Evolutionary conservation across 2,888 invertebrate species (phyloP), one percentile per base, ranked within the genome.

Genomic region (Drosophila barbarae): DNA sequence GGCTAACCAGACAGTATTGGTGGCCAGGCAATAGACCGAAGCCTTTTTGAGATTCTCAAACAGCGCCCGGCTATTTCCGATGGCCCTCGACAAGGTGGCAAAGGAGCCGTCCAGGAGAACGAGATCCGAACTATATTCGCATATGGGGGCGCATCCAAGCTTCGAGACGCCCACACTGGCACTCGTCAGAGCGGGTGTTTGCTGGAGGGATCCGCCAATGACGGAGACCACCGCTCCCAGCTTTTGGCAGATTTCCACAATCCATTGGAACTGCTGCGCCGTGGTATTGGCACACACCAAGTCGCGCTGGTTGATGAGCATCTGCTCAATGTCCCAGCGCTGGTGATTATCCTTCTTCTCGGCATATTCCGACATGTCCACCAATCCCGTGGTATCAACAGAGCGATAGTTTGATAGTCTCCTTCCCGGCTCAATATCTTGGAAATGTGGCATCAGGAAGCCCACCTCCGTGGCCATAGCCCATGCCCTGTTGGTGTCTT

Each of bases 211-310:
- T 15, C 54, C 59, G 5, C 80, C 80, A n/a, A 75, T 42, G 0
- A 68, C 67, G 0, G 84, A 69, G 8, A 80, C 83, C 26, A 80
- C 61, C 0, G 80, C 72, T 2, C 77, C 83, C 49, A 84, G 9
- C 0, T 46, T 12, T 12, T 71, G 71, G 13, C 85, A 80, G 6
- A 44, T 51, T 2, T 83, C 69, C 34, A 83, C 70, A 13, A 77
- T 66, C 69, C 71, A 59, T 6, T 58, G 42, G 1, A 65, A 73
- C 41, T 83, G 77, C 5, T 61, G 28, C 2, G 64, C 36, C 5
- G 49, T 56, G 0, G 69, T 47, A 0, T 21, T 42, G 3, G 73
- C 58, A 28, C 74, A 83, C 1, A 80, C 70, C 36, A 84, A 6
- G 47, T 84, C 69, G 12, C 36, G 38, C 23, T 77, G 41, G 23